These are phyloP conservation scores for Lontra canadensis DNA, from an alignment of 2,113 vertebrate species.

Conservation along the genomic window DNA sequence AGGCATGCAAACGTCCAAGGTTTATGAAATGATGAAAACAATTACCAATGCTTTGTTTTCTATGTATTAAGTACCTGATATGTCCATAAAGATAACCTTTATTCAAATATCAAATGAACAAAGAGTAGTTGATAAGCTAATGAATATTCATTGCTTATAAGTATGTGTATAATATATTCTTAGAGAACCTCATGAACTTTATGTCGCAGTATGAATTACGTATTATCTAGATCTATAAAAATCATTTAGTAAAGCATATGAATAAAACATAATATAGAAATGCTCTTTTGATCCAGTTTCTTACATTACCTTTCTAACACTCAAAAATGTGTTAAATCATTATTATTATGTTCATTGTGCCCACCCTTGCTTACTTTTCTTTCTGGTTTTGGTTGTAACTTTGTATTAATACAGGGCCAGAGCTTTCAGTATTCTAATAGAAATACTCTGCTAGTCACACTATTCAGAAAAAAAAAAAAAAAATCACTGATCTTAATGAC, in stretches of 20 bases:
- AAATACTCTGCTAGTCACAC: not conserved
- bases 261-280: not conserved
- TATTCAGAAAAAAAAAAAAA: not conserved
- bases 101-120: conserved; percentile 32
- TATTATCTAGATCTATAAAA: not conserved
- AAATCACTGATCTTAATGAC: not conserved
- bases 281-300: not conserved
- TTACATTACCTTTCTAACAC: not conserved
- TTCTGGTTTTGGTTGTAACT: not conserved
- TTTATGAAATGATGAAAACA: conserved; percentile 28
- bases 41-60: not conserved
- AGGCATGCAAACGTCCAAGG: not conserved
- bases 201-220: not conserved
- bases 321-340: not conserved
- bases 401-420: not conserved
- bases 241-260: not conserved
- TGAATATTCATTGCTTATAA: not conserved
- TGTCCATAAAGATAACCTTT: not conserved
- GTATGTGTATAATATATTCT: not conserved
- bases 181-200: not conserved
- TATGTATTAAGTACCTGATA: not conserved
- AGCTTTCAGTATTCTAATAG: not conserved
- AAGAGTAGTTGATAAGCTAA: not conserved
- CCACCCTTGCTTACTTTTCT: not conserved
- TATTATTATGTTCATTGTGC: not conserved